A percentile compares a stretch with the other conserved stretches of the same genome.
Evolutionary conservation across 2,888 invertebrate species (phyloP).

Genomic region (Ichneumoninae sp.): DNA sequence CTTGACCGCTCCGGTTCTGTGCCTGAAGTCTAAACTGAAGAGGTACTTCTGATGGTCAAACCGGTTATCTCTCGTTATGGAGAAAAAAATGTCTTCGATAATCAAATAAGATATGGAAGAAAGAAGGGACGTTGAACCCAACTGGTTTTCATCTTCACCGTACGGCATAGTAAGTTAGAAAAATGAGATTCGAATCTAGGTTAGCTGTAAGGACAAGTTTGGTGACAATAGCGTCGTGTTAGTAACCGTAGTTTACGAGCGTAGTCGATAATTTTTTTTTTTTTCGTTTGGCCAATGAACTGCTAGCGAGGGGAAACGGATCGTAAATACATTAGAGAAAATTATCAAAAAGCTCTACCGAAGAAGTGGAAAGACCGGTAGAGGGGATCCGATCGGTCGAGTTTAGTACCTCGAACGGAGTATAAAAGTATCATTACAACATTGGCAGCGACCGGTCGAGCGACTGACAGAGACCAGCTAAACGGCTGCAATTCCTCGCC

Average conservation of each 20-base stretch:
- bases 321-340: neutral
- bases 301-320: neutral
- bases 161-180: neutral
- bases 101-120: neutral
- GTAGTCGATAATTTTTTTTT: neutral
- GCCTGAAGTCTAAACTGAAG: neutral
- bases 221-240: neutral
- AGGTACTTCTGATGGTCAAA: neutral
- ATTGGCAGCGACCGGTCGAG: slow-evolving; percentile 43
- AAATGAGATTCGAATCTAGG: slow-evolving; percentile 4
- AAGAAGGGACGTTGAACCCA: neutral
- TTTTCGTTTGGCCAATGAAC: slow-evolving; percentile 7
- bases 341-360: neutral
- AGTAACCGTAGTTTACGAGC: neutral
- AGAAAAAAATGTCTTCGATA: slow-evolving; percentile 1
- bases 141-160: slow-evolving; percentile 12
- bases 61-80: neutral
- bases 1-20: neutral
- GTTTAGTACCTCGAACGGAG: slow-evolving; percentile 47
- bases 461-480: slow-evolving; percentile 4
- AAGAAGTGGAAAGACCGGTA: slow-evolving; percentile 47
- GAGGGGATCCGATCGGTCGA: slow-evolving; percentile 31
- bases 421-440: slow-evolving; percentile 50
- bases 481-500: slow-evolving; percentile 13
- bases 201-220: neutral